Base-by-base conservation (phyloP, 2,888 invertebrate species). In the Esperia sulphurella region DNA sequence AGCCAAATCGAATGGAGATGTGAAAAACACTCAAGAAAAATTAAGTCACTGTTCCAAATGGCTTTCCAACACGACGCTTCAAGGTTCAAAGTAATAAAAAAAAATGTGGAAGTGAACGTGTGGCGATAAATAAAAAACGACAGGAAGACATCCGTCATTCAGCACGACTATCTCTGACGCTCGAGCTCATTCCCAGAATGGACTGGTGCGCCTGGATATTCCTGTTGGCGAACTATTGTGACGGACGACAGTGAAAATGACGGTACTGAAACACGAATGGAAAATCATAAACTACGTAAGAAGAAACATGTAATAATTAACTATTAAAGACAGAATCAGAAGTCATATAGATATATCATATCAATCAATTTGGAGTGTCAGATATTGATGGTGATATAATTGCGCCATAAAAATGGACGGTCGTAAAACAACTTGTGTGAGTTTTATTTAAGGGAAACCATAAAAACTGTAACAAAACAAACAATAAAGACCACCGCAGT, bases 401-500 rank as follows among this genome's bases (percentile, higher is more conserved):
- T 57, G 43, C 49, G 57, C 56, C 55, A 68, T 72, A 73, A 71
- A 75, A 78, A 65, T 63, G 68, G 67, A 72, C 66, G 59, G 46
- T 54, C 65, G 62, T 75, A 75, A 79, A 77, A 63, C 76, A 69
- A 75, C 68, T 71, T 69, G 75, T 79, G 77, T 70, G 79, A 75
- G 71, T 69, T 64, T 75, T 81, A 82, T 83, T 85, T 80, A 73
- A 71, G 71, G 76, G 71, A 77, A 77, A 63, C 68, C 68, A 80
- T 79, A 82, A 21, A 83, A 83, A 83, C 68, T 65, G 61, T 67
- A 73, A 66, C 72, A 75, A 73, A 82, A 79, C 79, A 81, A 79
- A 79, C 71, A 67, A 75, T 67, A 70, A 66, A 76, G 88, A 86
- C 87, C 87, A 88, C 85, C 88, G 79, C 87, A 81, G 68, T 75